A percentile compares a stretch with the other conserved stretches of the same genome.
phyloP scores from a whole-genome alignment of 2,797 vertebrate genomes.

The Lateolabrax maculatus region DNA sequence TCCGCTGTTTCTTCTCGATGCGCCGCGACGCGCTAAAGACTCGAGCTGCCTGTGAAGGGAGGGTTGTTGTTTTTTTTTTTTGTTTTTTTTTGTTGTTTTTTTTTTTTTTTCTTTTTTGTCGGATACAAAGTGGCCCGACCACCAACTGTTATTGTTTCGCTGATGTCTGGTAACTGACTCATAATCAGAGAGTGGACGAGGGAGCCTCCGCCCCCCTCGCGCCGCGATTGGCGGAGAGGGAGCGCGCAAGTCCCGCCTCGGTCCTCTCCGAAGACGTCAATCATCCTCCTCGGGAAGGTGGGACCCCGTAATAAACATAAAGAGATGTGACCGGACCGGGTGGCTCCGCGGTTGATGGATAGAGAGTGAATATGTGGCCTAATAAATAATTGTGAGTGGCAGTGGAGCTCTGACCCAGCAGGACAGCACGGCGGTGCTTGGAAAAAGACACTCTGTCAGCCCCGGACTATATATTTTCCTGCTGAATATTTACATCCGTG shows the following conservation, averaged over 20 bases:
- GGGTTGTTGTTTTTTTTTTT: too few relatives aligned
- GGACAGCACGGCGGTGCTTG: slow-evolving; percentile 72
- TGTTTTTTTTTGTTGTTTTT: too few relatives aligned
- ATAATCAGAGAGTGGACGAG: slow-evolving; percentile 80
- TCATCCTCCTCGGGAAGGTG: slow-evolving; percentile 81
- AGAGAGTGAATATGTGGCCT: slow-evolving; percentile 85
- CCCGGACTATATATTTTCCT: slow-evolving; percentile 74
- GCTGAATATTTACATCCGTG: slow-evolving; percentile 81
- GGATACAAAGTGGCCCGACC: slow-evolving; percentile 68
- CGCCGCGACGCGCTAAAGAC: slow-evolving; percentile 60
- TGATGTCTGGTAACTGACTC: slow-evolving; percentile 84
- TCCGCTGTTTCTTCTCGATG: slow-evolving; percentile 60
- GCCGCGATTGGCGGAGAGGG: slow-evolving; percentile 82
- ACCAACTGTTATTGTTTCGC: slow-evolving; percentile 83
- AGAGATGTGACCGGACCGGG: slow-evolving; percentile 85
- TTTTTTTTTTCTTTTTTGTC: too few relatives aligned
- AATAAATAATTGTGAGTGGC: slow-evolving; percentile 87
- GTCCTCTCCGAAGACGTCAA: slow-evolving; percentile 80
- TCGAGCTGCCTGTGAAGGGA: slow-evolving; percentile 63
- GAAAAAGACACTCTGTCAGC: slow-evolving; percentile 78
- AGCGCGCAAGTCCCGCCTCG: slow-evolving; percentile 83
- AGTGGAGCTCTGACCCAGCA: slow-evolving; percentile 80
- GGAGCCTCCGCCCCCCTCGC: slow-evolving; percentile 83
- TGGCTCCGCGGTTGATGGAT: slow-evolving; percentile 85
- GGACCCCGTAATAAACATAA: slow-evolving; percentile 86